phyloP scores from a whole-genome alignment of 2,797 vertebrate species.

The Muscicapa striata region DNA sequence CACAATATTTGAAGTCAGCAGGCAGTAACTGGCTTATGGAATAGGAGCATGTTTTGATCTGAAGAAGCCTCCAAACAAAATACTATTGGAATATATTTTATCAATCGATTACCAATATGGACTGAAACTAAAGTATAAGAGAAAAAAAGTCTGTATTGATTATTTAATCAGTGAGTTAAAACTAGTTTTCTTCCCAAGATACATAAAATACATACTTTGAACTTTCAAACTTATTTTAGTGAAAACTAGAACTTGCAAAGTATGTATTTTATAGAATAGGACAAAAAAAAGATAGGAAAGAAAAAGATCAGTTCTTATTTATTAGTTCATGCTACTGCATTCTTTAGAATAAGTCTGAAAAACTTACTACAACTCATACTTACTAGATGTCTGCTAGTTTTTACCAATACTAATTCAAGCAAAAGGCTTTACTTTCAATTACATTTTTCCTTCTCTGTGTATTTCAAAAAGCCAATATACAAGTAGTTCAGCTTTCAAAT shows the following conservation, averaged over 20 bases:
- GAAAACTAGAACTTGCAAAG: not conserved
- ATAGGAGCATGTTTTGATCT: not conserved
- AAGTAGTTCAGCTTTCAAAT: not conserved
- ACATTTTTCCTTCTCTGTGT: not conserved
- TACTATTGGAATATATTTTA: not conserved
- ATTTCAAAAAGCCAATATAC: not conserved
- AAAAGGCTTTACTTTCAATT: not conserved
- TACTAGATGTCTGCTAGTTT: not conserved
- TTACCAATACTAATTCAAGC: not conserved
- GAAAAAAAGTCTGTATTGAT: not conserved
- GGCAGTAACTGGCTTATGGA: not conserved
- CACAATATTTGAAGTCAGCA: not conserved
- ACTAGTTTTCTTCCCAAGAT: not conserved
- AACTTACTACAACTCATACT: not conserved
- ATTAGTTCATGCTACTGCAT: not conserved
- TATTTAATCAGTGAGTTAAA: not conserved
- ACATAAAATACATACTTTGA: not conserved
- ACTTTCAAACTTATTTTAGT: not conserved
- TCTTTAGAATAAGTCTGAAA: not conserved
- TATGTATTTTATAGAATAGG: fast-evolving
- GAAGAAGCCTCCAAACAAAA: not conserved
- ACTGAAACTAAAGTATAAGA: not conserved
- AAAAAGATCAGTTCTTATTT: not conserved
- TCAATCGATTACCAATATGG: not conserved
- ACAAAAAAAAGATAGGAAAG: not conserved